Evolutionary conservation across 1,140 invertebrate species (phyloP).

Genomic region (Myzus persicae): DNA sequence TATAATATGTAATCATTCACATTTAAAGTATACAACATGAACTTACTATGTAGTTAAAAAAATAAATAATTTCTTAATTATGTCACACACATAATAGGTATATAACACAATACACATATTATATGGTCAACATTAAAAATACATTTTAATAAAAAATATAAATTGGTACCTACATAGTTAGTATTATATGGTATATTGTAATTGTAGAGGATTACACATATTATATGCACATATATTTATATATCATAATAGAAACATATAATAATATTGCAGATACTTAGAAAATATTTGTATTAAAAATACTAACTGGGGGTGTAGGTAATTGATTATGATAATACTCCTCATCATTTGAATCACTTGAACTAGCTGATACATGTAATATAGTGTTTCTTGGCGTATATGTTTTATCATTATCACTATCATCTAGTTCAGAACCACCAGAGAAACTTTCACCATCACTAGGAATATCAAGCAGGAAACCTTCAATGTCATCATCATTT

Average conservation of each 20-base stretch:
- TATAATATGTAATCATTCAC: background rate
- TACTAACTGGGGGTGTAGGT: background rate
- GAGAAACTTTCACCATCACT: constrained; percentile 6
- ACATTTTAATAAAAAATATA: too few species aligned
- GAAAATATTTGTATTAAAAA: background rate
- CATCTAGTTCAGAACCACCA: background rate
- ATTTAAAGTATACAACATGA: too few species aligned
- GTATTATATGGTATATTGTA: background rate
- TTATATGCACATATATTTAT: background rate
- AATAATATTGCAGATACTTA: background rate
- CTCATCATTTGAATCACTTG: background rate
- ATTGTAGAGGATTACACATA: background rate
- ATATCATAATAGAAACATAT: background rate
- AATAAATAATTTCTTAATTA: too few species aligned
- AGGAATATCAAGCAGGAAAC: background rate
- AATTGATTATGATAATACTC: background rate
- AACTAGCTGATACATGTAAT: background rate
- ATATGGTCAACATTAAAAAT: too few species aligned
- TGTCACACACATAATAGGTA: too few species aligned
- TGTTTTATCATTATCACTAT: constrained; percentile 9
- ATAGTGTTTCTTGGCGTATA: background rate
- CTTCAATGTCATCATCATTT: background rate
- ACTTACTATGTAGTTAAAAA: too few species aligned
- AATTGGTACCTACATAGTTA: background rate
- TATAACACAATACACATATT: too few species aligned